These are phyloP conservation scores for Formicarius rufipectus DNA, from an alignment of 2,113 vertebrate genomes.

Conservation along the genomic window DNA sequence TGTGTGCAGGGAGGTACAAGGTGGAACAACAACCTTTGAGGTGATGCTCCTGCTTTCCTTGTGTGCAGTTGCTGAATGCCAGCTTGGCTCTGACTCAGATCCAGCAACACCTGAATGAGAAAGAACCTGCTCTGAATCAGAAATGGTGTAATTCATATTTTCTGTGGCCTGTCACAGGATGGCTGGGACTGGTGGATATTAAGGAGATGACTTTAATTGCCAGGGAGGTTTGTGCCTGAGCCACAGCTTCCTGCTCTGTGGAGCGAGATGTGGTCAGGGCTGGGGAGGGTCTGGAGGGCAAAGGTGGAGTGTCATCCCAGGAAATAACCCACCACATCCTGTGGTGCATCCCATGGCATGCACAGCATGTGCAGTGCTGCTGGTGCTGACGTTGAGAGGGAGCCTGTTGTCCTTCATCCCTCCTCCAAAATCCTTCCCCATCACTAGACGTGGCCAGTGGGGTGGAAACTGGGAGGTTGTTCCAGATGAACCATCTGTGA, in stretches of 20 bases:
- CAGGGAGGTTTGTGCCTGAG: neutral
- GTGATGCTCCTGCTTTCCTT: neutral
- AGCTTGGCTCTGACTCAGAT: neutral
- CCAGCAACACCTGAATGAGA: neutral
- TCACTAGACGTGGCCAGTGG: neutral
- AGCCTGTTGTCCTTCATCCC: neutral
- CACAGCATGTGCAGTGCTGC: neutral
- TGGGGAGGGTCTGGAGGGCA: neutral
- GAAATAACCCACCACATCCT: neutral
- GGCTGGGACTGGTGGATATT: neutral
- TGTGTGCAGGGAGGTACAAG: neutral
- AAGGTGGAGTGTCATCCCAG: neutral
- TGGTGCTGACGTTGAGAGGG: fast-evolving
- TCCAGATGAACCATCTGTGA: constrained; percentile 10
- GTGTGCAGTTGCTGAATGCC: neutral
- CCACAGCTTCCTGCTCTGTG: neutral
- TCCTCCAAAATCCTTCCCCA: neutral
- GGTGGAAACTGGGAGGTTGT: neutral
- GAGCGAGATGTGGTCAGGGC: neutral
- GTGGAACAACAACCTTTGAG: neutral
- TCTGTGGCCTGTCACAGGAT: neutral
- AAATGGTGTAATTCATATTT: neutral
- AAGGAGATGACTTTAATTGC: constrained; percentile 13
- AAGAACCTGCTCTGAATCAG: neutral
- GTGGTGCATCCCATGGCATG: neutral